A percentile compares a stretch with the other conserved stretches of the same genome.
phyloP scores from a whole-genome alignment of 2,113 vertebrate genomes.

The Sialia sialis region DNA sequence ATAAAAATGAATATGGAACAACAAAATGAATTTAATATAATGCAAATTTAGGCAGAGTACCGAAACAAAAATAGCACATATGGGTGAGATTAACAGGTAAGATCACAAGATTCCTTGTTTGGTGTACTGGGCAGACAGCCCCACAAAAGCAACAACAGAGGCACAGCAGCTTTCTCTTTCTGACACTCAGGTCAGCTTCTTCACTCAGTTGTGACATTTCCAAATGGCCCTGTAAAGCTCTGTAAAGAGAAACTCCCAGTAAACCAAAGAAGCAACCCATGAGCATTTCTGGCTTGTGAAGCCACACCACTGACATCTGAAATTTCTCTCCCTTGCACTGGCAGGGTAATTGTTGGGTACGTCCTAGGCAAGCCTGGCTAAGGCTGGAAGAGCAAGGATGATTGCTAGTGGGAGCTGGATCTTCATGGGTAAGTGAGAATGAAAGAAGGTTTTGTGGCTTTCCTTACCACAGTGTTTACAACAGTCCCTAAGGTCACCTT shows the following conservation, averaged over 20 bases:
- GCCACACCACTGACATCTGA: not conserved
- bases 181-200: not conserved
- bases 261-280: not conserved
- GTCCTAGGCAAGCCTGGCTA: not conserved
- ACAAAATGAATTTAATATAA: not conserved
- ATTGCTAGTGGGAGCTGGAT: not conserved
- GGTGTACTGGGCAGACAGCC: not conserved
- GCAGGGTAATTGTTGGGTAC: accelerated
- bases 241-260: not conserved
- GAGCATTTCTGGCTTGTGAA: not conserved
- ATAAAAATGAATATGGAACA: not conserved
- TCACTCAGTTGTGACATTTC: not conserved
- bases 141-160: not conserved
- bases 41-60: not conserved
- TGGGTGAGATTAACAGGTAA: not conserved
- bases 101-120: not conserved
- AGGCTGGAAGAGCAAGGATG: not conserved
- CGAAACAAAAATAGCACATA: not conserved
- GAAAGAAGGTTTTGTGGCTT: not conserved
- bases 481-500: not conserved
- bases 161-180: not conserved
- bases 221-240: not conserved
- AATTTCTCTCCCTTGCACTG: not conserved
- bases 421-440: not conserved
- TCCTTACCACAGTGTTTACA: not conserved